Evolutionary conservation across 1,140 invertebrate genomes (phyloP).

Genomic region (Steinernema feltiae): DNA sequence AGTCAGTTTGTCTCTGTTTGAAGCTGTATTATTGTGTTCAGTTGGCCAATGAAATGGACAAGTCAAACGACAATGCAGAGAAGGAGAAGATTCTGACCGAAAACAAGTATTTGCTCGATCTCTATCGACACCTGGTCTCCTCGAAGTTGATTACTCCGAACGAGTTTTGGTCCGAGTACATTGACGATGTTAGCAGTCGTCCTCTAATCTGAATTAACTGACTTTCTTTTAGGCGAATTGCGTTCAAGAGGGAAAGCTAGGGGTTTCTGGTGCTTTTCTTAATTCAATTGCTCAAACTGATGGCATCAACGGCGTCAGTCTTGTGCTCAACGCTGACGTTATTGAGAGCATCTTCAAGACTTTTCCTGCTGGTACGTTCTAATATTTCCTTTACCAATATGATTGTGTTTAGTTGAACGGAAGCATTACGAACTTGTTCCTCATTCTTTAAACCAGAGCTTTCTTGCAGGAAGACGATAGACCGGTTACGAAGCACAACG

Average conservation of each 20-base stretch:
- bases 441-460: conserved; percentile 68
- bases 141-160: conserved; percentile 50
- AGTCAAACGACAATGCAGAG: conserved; percentile 52
- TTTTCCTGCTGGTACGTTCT: conserved; percentile 73
- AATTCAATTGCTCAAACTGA: conserved; percentile 70
- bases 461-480: conserved; percentile 21
- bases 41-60: conserved; percentile 61
- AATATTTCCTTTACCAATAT: conserved; percentile 6
- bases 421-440: conserved; percentile 96
- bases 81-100: conserved; percentile 81
- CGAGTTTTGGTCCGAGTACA: conserved; percentile 49
- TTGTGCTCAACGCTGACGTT: conserved; percentile 91
- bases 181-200: not conserved
- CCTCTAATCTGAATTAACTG: conserved; percentile 19
- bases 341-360: conserved; percentile 98
- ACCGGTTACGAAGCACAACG: conserved; percentile 9
- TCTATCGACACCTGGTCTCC: conserved; percentile 64
- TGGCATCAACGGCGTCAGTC: conserved; percentile 89
- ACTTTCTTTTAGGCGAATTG: conserved; percentile 41
- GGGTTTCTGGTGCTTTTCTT: conserved; percentile 78
- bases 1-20: not conserved
- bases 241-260: conserved; percentile 73
- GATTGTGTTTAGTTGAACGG: conserved; percentile 69
- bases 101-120: conserved; percentile 74
- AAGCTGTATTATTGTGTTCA: conserved; percentile 21